Evolutionary conservation across 2,888 invertebrate species (phyloP), one percentile per base, ranked within the genome.

Genomic region (Spilarctia lutea): DNA sequence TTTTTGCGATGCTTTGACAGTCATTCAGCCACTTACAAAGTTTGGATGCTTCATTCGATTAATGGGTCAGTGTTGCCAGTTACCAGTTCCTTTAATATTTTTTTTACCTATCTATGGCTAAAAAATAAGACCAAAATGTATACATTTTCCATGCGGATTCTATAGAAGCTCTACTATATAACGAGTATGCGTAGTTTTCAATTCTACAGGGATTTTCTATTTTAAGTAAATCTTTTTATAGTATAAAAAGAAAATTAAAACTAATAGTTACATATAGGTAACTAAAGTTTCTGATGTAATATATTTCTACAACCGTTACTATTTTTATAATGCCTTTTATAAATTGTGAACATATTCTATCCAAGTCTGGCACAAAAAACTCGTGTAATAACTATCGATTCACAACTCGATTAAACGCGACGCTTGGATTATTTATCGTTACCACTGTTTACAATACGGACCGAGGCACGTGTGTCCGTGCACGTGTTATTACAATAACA

Each of bases 401-500:
- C 73, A 72, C 79, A 79, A 84, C 83, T 84, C 75, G 79, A 84
- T 82, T 82, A 79, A 73, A 68, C 74, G 71, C 52, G 85, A 70
- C 73, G 68, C 65, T 48, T 20, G 65, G 83, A 79, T 89, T 87
- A 86, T 89, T 88, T 88, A 88, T 86, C 82, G 83, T 83, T 86
- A 83, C 88, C 88, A 79, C 82, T 91, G 91, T 92, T 91, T 91
- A 91, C 89, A 84, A 83, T 85, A 75, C 75, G 77, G 68, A 79
- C 75, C 78, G 73, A 71, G 85, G 85, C 91, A 91, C 91, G 91
- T 89, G 91, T 89, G 86, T 76, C 80, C 75, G 71, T 79, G 87
- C 92, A 93, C 90, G 91, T 93, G 93, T 90, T 87, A 85, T 87
- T 87, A 92, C 89, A 92, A 93, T 91, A 94, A 93, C 94, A 94